These are phyloP conservation scores for Sander vitreus DNA, from an alignment of 2,113 vertebrate genomes.

Conservation along the genomic window DNA sequence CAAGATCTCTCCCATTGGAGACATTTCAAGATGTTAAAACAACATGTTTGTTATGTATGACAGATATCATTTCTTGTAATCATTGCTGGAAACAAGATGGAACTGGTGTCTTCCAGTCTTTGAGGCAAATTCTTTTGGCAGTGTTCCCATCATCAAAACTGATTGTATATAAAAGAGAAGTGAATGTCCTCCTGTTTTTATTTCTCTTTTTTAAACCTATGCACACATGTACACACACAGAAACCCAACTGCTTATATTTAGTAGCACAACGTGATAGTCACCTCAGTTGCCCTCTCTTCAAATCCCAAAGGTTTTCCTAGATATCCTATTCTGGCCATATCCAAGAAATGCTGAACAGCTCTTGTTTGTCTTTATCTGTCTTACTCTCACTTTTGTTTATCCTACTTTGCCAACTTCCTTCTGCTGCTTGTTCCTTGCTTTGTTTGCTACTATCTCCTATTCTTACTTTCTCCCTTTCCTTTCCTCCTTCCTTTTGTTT, in stretches of 20 bases:
- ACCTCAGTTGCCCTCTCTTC: neutral
- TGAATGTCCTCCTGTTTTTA: constrained; percentile 1
- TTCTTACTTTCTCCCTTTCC: neutral
- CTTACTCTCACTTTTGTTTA: neutral
- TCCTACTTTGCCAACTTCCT: neutral
- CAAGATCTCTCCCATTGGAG: no score
- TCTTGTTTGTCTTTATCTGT: neutral
- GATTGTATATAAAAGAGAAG: neutral
- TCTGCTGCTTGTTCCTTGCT: neutral
- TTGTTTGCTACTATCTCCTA: neutral
- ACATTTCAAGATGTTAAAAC: no score
- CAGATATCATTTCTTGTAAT: neutral
- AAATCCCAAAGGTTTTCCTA: neutral
- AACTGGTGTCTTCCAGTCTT: neutral
- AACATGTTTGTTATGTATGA: neutral
- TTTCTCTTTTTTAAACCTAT: neutral
- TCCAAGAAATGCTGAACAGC: constrained; percentile 5
- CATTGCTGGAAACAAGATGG: neutral
- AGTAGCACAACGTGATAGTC: constrained; percentile 8
- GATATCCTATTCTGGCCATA: neutral
- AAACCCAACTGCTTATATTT: constrained; percentile 1
- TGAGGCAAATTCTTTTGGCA: neutral
- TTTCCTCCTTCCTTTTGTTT: neutral
- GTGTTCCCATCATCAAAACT: constrained; percentile 15
- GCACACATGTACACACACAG: neutral